Conservation (phyloP, 1,140 invertebrate genomes). For the Rhynchophorus ferrugineus region DNA sequence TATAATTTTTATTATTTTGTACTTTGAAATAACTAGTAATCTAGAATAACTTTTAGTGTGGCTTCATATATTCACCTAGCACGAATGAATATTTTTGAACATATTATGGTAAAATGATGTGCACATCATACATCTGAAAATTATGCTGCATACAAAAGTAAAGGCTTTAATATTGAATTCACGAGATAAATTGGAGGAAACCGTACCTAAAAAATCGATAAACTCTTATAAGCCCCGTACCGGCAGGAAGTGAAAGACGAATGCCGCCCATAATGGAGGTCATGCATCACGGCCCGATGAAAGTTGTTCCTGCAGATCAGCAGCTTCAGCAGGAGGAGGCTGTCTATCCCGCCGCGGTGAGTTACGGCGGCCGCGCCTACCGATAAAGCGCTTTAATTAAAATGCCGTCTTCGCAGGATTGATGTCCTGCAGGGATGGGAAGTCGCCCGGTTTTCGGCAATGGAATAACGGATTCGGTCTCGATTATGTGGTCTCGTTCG, state of each 20-base stretch:
- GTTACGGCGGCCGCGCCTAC: conserved; percentile 41
- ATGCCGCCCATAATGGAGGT: conserved; percentile 35
- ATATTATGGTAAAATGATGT: no score
- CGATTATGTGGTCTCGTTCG: background rate
- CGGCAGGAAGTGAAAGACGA: conserved; percentile 27
- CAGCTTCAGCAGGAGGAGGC: conserved; percentile 32
- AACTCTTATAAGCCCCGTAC: background rate
- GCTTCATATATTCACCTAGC: no score
- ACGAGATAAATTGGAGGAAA: background rate
- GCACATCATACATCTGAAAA: no score
- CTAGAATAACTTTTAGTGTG: no score
- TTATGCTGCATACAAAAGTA: no score
- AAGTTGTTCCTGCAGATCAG: conserved; percentile 42
- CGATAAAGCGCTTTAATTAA: conserved; percentile 42
- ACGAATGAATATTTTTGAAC: no score
- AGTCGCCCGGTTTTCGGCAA: conserved; percentile 1
- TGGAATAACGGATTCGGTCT: conserved; percentile 5
- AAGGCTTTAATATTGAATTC: no score
- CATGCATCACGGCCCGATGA: conserved; percentile 42
- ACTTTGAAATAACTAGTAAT: no score
- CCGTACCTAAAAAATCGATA: background rate
- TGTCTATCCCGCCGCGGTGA: conserved; percentile 38
- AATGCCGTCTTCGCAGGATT: background rate
- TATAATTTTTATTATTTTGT: no score
- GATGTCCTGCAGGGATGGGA: conserved; percentile 7